phyloP scores from a whole-genome alignment of 2,888 invertebrate species.

The Diachrysia chrysitis region DNA sequence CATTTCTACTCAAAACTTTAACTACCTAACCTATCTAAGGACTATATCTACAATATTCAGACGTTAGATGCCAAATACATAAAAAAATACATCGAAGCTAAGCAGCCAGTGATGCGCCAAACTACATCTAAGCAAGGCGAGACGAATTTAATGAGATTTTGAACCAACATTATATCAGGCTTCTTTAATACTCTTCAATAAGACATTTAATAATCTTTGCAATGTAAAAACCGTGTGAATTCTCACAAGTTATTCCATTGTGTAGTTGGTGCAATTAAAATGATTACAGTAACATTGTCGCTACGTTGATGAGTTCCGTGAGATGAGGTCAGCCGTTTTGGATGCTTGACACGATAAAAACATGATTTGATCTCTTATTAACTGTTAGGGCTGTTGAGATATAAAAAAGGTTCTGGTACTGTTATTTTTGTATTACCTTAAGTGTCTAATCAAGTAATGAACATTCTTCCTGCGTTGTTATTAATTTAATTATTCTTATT shows the following conservation, averaged over 20 bases:
- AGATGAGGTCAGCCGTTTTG: constrained; percentile 44
- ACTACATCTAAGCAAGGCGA: not conserved
- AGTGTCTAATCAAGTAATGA: too few species aligned
- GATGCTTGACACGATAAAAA: constrained; percentile 24
- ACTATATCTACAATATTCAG: not conserved
- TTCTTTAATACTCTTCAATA: constrained; percentile 15
- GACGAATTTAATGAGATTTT: not conserved
- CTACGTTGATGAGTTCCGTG: constrained; percentile 29
- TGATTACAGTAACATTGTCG: constrained; percentile 44
- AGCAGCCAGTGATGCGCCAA: not conserved
- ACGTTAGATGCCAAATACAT: not conserved
- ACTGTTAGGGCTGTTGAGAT: not conserved
- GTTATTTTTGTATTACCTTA: constrained; percentile 2
- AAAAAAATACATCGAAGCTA: not conserved
- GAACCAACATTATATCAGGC: not conserved
- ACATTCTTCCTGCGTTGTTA: too few species aligned
- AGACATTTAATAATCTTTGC: constrained; percentile 23
- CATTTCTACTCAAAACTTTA: too few species aligned
- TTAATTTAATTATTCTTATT: too few species aligned
- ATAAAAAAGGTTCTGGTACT: not conserved
- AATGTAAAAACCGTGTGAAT: constrained; percentile 51
- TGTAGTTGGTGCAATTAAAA: constrained; percentile 50
- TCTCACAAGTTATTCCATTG: constrained; percentile 37
- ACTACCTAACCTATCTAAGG: not conserved
- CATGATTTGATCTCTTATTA: not conserved